These are phyloP conservation scores for Clarias gariepinus DNA, from an alignment of 2,113 vertebrate genomes.

Conservation along the genomic window DNA sequence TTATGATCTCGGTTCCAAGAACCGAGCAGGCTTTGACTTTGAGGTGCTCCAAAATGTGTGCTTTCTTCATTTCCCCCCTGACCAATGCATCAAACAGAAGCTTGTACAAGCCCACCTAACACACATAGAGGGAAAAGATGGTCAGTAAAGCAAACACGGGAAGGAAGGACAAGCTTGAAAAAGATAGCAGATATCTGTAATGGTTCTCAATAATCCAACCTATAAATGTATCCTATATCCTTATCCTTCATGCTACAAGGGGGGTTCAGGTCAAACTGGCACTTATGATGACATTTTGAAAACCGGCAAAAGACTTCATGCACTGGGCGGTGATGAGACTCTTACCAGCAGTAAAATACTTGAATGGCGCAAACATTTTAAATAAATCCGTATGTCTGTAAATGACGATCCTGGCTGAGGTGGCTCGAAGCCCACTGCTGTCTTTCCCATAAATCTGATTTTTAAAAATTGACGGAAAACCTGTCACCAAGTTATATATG, in stretches of 20 bases:
- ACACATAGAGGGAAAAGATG: not conserved
- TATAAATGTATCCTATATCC: not conserved
- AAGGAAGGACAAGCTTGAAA: not conserved
- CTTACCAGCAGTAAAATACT: no score
- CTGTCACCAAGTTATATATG: no score
- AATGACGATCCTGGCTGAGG: no score
- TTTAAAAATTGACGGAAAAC: no score
- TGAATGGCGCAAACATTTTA: no score
- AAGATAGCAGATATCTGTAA: not conserved
- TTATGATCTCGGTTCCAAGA: conserved; percentile 63
- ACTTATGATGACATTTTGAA: no score
- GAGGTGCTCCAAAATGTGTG: conserved; percentile 61
- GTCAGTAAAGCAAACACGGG: not conserved
- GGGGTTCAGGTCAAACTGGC: no score
- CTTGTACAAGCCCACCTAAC: conserved; percentile 74
- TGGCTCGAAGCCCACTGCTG: no score
- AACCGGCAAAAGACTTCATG: no score
- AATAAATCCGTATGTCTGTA: no score
- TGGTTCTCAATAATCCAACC: not conserved
- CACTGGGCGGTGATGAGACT: no score
- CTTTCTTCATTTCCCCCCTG: conserved; percentile 63
- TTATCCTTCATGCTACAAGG: not conserved
- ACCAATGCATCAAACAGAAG: conserved; percentile 77
- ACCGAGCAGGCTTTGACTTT: conserved; percentile 58
- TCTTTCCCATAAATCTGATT: no score